Evolutionary conservation across 2,113 vertebrate species (phyloP).

Genomic region (Paraplagusia blochii): DNA sequence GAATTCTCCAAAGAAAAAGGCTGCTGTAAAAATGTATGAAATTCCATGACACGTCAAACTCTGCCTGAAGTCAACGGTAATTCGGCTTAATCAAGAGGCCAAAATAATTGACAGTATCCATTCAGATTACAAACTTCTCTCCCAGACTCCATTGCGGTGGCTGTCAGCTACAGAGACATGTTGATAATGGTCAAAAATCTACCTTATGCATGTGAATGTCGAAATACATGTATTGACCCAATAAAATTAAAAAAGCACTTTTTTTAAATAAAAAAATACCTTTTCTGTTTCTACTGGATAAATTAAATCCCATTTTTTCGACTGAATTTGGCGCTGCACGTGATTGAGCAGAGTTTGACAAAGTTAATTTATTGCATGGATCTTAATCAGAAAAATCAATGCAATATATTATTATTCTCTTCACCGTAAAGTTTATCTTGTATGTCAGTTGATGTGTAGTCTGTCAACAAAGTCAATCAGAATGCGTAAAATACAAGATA

Average conservation of each 20-base stretch:
- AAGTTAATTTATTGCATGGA: no score
- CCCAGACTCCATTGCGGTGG: no score
- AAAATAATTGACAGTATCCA: background rate
- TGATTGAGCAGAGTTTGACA: no score
- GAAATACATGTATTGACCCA: background rate
- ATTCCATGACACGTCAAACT: background rate
- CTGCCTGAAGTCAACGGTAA: background rate
- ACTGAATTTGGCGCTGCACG: background rate
- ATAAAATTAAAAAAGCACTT: background rate
- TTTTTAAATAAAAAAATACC: background rate
- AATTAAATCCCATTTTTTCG: background rate
- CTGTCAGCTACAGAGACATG: background rate
- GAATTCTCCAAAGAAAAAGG: no score
- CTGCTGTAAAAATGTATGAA: background rate
- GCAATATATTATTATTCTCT: no score
- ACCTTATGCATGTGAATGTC: background rate
- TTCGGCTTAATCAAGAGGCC: background rate
- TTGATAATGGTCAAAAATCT: background rate
- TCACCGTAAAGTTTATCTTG: no score
- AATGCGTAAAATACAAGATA: no score
- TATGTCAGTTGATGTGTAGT: no score
- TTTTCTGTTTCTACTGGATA: background rate
- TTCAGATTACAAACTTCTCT: background rate
- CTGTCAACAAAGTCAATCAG: no score
- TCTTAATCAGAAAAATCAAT: no score